Conservation (phyloP, 2,113 vertebrate genomes). For the Tapirus terrestris region DNA sequence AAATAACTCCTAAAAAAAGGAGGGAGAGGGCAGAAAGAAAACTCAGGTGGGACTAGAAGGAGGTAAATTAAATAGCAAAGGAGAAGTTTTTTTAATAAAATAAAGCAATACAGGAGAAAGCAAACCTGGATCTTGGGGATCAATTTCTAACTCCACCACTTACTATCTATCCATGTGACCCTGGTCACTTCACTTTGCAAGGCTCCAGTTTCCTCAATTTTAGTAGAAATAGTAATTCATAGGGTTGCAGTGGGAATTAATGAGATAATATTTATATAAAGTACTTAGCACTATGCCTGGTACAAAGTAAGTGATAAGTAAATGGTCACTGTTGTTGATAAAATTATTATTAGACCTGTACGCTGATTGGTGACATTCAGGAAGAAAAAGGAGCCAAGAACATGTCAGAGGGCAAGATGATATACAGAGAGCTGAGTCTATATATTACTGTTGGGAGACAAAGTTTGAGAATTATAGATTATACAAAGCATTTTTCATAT, state of each 20-base stretch:
- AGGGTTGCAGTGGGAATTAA: neutral
- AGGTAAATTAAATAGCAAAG: neutral
- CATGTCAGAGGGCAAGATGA: neutral
- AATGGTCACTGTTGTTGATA: neutral
- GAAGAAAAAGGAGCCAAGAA: neutral
- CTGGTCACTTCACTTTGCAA: neutral
- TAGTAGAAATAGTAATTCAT: neutral
- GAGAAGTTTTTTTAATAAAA: neutral
- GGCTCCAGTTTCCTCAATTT: neutral
- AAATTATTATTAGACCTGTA: constrained; percentile 12
- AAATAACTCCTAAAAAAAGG: neutral
- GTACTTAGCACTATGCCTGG: neutral
- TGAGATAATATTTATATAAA: neutral
- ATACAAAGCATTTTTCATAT: neutral
- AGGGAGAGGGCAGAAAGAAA: neutral
- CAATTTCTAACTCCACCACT: neutral
- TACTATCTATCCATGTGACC: neutral
- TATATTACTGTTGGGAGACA: neutral
- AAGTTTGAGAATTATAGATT: neutral
- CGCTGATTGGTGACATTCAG: neutral
- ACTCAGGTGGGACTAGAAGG: neutral
- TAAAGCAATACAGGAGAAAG: neutral
- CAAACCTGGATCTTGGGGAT: neutral
- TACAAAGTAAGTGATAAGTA: neutral
- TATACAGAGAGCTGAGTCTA: neutral